Evolutionary conservation across 2,797 vertebrate species (phyloP).

Genomic region (Peromyscus aztecus): DNA sequence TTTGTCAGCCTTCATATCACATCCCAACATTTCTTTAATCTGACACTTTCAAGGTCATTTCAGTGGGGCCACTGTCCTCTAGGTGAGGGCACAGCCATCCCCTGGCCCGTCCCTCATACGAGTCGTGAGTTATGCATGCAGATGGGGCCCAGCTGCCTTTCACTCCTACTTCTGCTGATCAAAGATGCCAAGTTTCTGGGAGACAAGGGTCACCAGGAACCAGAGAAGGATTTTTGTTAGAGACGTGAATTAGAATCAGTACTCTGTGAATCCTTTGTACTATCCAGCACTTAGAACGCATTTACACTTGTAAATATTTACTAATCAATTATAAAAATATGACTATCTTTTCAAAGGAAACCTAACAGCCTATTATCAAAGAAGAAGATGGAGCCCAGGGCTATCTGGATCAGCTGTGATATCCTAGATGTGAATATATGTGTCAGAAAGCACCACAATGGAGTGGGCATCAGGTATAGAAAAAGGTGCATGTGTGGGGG

Average conservation of each 20-base stretch:
- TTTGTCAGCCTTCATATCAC: background rate
- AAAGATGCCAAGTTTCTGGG: background rate
- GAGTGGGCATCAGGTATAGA: background rate
- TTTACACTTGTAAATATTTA: background rate
- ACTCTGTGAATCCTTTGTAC: background rate
- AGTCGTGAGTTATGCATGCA: rapidly evolving
- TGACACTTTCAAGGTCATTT: background rate
- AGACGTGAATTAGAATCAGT: background rate
- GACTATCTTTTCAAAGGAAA: background rate
- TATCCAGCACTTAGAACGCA: background rate
- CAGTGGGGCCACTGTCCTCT: too few relatives aligned
- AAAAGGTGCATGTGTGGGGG: background rate
- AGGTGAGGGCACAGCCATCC: rapidly evolving
- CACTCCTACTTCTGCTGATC: background rate
- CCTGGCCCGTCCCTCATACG: rapidly evolving
- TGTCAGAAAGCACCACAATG: rapidly evolving
- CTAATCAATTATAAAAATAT: background rate
- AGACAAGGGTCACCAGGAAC: background rate
- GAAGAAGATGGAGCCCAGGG: rapidly evolving
- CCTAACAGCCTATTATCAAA: background rate
- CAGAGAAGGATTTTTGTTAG: background rate
- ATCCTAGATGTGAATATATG: rapidly evolving
- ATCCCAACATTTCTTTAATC: background rate
- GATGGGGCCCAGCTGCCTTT: rapidly evolving
- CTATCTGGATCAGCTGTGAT: rapidly evolving